These are phyloP conservation scores for Patella pellucida DNA, from an alignment of 2,888 invertebrate species.

Conservation along the genomic window DNA sequence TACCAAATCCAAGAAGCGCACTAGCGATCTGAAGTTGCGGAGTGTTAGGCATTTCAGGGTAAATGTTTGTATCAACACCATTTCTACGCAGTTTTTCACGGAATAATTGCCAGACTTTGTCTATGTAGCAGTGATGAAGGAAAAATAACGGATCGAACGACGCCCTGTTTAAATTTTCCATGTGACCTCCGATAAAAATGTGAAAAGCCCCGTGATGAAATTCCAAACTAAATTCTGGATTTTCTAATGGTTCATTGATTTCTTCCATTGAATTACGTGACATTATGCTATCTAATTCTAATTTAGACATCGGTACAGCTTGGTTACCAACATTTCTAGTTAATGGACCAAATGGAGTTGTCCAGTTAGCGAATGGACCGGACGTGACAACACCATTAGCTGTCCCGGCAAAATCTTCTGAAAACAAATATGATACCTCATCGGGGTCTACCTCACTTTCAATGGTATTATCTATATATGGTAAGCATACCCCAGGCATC, in stretches of 20 bases:
- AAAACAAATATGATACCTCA: constrained; percentile 50
- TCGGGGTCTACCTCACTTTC: constrained; percentile 50
- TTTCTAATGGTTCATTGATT: constrained; percentile 46
- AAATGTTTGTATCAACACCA: constrained; percentile 40
- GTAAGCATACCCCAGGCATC: constrained; percentile 51
- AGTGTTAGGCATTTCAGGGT: background rate
- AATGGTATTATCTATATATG: constrained; percentile 60
- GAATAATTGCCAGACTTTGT: constrained; percentile 54
- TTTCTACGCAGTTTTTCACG: constrained; percentile 36
- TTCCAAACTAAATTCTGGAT: constrained; percentile 53
- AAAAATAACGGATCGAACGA: constrained; percentile 59
- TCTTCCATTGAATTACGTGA: constrained; percentile 33
- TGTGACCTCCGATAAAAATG: constrained; percentile 56
- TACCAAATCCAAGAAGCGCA: constrained; percentile 32
- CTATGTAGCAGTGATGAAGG: constrained; percentile 53
- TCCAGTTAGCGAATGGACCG: constrained; percentile 60
- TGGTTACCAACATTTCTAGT: constrained; percentile 7
- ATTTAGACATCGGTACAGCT: background rate
- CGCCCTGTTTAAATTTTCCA: constrained; percentile 54
- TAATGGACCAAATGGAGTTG: constrained; percentile 40
- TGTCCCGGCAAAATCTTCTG: constrained; percentile 50
- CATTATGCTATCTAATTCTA: background rate
- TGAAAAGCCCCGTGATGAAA: constrained; percentile 60
- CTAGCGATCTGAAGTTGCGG: background rate
- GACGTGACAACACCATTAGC: constrained; percentile 49